Evolutionary conservation across 2,888 invertebrate genomes (phyloP), one percentile per base, ranked within the genome.

Genomic region (Ecdyonurus torrentis): DNA sequence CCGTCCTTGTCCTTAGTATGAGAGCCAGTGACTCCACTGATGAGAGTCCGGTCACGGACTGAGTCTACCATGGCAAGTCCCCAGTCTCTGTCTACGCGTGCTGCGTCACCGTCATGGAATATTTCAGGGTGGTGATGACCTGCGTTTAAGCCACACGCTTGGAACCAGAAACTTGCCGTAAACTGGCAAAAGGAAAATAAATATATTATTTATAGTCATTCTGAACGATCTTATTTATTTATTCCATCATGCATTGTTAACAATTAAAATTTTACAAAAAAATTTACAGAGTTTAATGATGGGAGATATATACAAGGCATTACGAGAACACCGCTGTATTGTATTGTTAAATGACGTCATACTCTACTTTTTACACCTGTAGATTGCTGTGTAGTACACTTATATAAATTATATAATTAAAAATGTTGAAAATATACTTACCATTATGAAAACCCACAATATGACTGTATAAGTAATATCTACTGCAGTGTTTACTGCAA

Each of bases 71-170:
- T 87, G 69, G 83, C 81, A 0, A 90, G 72, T 1, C 90, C 91
- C 89, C 89, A 91, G 72, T 91, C 91, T 37, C 81, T 67, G 59
- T 75, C 71, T 52, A 73, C 72, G 65, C 81, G 79, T 52, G 80
- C 77, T 61, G 81, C 74, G 72, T 91, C 90, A 1, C 89, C 89
- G 69, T 89, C 89, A 70, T 89, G 89, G 69, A 85, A 85, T 64
- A 89, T 84, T 37, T 82, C 81, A 1, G 89, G 88, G 71, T 89
- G 87, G 70, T 89, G 89, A 75, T 90, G 90, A 1, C 84, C 87
- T 1, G 87, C 88, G 71, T 83, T 87, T 1, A 86, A 70, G 1
- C 84, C 89, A 64, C 87, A 82, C 1, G 80, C 68, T 15, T 74
- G 77, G 70, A 89, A 87, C 0, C 80, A 68, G 58, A 83, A 78